Evolutionary conservation across 2,888 invertebrate species (phyloP), one percentile per base, ranked within the genome.

Genomic region (Uropetala carovei): DNA sequence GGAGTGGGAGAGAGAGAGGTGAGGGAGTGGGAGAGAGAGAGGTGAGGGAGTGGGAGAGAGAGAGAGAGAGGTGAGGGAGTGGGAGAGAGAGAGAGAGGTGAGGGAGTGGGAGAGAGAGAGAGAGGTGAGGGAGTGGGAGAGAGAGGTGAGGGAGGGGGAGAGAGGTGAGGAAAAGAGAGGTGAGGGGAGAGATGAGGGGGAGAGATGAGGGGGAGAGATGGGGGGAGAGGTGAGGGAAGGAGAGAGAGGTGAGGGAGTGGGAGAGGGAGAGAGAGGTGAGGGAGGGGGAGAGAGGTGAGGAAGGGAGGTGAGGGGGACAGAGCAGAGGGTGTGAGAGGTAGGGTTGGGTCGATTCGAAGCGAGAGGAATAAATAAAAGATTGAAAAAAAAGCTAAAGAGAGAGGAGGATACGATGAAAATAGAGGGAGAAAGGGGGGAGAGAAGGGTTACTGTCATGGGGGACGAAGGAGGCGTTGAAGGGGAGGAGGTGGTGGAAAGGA

Each of bases 331-430:
- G 27, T 22, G 27, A 86, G 30, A 1, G 56, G n/a, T 56, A n/a
- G 59, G n/a, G n/a, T 43, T 18, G 16, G 13, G n/a, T 64, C 0
- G n/a, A 3, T 14, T 8, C 16, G 22, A 22, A 59, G 59, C 59
- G n/a, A n/a, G n/a, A n/a, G n/a, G n/a, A n/a, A n/a, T n/a, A 86
- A 58, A 11, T 16, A 86, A 14, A 59, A 85, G 57, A 57, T 85
- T 1, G 84, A 8, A 7, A 22, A n/a, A 14, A 14, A 8, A 18
- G 16, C 64, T 64, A 16, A 7, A 64, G 16, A 64, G 64, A 64
- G 16, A 16, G 64, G 7, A 16, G 0, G 64, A 64, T 14, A 16
- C 10, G 82, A 82, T 27, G 30, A 27, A 27, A 30, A 30, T 82
- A 27, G 82, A 82, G 82, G 30, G 7, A 30, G 7, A 56, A 18